phyloP scores from a whole-genome alignment of 2,888 invertebrate genomes.

The Melanostoma mellinum region DNA sequence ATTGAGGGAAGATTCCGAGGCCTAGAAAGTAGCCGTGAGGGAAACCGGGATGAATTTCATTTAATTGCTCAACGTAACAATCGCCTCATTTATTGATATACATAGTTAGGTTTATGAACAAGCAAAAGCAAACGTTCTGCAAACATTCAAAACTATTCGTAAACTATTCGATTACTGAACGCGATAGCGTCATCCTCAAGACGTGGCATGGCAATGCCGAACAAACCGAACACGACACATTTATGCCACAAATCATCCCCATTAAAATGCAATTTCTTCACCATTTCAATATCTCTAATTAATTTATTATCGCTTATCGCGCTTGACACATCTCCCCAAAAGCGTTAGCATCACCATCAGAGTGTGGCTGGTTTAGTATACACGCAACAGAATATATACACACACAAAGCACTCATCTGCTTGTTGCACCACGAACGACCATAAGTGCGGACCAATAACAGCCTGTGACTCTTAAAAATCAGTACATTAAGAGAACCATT shows the following conservation, averaged over 20 bases:
- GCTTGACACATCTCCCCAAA: constrained; percentile 78
- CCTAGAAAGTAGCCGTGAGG: too few species aligned
- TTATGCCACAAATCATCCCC: constrained; percentile 65
- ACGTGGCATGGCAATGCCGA: constrained; percentile 10
- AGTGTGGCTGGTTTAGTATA: background rate
- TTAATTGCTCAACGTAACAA: too few species aligned
- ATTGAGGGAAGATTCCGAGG: too few species aligned
- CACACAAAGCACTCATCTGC: constrained; percentile 26
- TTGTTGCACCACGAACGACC: constrained; percentile 24
- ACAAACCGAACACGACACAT: constrained; percentile 23
- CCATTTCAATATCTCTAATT: constrained; percentile 82
- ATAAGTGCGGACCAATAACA: constrained; percentile 43
- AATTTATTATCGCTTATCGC: constrained; percentile 82
- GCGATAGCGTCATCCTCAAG: constrained; percentile 26
- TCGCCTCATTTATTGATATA: too few species aligned
- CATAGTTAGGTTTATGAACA: too few species aligned
- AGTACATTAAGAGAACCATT: constrained; percentile 69
- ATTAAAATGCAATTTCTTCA: constrained; percentile 73
- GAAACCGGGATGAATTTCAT: too few species aligned
- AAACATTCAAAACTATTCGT: too few species aligned
- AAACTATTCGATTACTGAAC: constrained; percentile 11
- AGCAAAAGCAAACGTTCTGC: too few species aligned
- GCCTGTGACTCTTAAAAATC: constrained; percentile 68
- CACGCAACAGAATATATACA: background rate
- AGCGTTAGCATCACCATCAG: constrained; percentile 26